Percentiles rank a stretch among this genome's conserved stretches.
phyloP scores from a whole-genome alignment of 2,888 invertebrate species.

The Protodeltote pygarga region DNA sequence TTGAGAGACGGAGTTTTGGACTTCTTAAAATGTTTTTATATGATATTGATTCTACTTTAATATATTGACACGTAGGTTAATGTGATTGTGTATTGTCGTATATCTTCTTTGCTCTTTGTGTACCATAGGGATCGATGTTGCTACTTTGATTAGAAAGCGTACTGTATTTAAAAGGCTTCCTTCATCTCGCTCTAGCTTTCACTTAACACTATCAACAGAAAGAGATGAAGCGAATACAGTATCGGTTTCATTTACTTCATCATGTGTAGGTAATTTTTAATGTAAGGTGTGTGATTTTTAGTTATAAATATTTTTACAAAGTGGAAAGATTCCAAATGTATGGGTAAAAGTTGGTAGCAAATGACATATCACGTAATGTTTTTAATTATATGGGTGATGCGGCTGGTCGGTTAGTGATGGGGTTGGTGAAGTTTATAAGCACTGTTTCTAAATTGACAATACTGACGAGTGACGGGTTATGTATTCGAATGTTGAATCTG shows the following conservation, averaged over 20 bases:
- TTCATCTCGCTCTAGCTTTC: slow-evolving; percentile 40
- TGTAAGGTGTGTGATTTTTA: slow-evolving; percentile 82
- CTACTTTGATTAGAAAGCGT: slow-evolving; percentile 49
- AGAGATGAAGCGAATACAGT: slow-evolving; percentile 41
- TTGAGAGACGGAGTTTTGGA: slow-evolving; percentile 69
- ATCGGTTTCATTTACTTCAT: slow-evolving; percentile 53
- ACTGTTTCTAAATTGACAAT: slow-evolving; percentile 81
- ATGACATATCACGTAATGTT: slow-evolving; percentile 85
- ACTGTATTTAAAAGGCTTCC: slow-evolving; percentile 32
- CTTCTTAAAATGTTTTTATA: slow-evolving; percentile 75
- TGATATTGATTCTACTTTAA: slow-evolving; percentile 72
- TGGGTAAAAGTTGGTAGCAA: slow-evolving; percentile 75
- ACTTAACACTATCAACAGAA: slow-evolving; percentile 15
- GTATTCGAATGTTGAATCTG: slow-evolving; percentile 76
- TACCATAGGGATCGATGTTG: slow-evolving; percentile 65
- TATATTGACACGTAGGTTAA: slow-evolving; percentile 69
- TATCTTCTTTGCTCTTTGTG: slow-evolving; percentile 68
- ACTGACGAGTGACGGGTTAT: slow-evolving; percentile 71
- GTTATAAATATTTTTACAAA: slow-evolving; percentile 76
- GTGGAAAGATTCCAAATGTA: slow-evolving; percentile 86
- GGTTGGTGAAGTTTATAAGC: slow-evolving; percentile 63
- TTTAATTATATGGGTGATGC: slow-evolving; percentile 69
- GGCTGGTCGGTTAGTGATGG: slow-evolving; percentile 74
- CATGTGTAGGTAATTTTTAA: slow-evolving; percentile 74
- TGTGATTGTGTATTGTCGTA: slow-evolving; percentile 61